Evolutionary conservation across 2,888 invertebrate genomes (phyloP).

Genomic region (Pheosia tremula): DNA sequence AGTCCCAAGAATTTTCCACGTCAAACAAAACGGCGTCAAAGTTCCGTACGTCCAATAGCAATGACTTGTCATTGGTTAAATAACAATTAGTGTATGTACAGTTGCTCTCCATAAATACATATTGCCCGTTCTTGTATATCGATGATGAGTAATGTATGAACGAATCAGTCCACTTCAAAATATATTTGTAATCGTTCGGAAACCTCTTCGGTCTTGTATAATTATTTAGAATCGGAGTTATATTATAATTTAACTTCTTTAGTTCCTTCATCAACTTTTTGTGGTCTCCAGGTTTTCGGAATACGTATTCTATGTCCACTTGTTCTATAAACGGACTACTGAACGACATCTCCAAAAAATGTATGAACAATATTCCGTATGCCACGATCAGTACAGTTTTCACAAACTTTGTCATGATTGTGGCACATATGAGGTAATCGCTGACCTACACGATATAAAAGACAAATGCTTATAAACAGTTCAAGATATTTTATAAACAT

Average conservation of each 20-base stretch:
- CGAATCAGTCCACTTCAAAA: conserved; percentile 58
- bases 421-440: not conserved
- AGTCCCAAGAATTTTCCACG: conserved; percentile 64
- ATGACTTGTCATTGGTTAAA: conserved; percentile 59
- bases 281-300: conserved; percentile 31
- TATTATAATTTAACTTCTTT: conserved; percentile 38
- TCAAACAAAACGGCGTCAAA: conserved; percentile 83
- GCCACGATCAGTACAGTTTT: conserved; percentile 48
- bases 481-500: conserved; percentile 18
- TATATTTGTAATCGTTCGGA: conserved; percentile 61
- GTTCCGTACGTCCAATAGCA: conserved; percentile 56
- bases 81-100: conserved; percentile 75
- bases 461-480: conserved; percentile 12
- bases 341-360: conserved; percentile 46
- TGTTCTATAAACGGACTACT: conserved; percentile 32
- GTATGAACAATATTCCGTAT: conserved; percentile 50
- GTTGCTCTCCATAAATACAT: conserved; percentile 52
- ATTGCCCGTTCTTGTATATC: conserved; percentile 51
- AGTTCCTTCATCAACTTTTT: conserved; percentile 44
- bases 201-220: conserved; percentile 49
- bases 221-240: conserved; percentile 30
- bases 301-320: conserved; percentile 56
- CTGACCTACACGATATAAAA: conserved; percentile 5
- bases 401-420: conserved; percentile 57
- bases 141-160: conserved; percentile 44